These are phyloP conservation scores for Chromobotia macracanthus DNA, from an alignment of 2,797 vertebrate species.

Conservation along the genomic window DNA sequence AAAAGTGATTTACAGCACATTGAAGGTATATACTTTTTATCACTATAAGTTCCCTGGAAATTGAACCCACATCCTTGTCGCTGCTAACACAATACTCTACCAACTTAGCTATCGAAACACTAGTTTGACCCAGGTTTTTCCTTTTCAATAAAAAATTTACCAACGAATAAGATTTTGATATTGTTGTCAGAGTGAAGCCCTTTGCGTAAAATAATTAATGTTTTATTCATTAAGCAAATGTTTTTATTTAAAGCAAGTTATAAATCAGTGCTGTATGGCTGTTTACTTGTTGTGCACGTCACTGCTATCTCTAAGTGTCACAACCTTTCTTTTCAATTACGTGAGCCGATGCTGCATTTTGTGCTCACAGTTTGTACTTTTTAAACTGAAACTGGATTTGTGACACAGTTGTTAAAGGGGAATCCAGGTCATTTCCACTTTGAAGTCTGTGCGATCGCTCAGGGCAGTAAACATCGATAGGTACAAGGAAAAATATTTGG, in stretches of 20 bases:
- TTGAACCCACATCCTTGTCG: too few species aligned
- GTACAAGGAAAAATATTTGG: not conserved
- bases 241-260: not conserved
- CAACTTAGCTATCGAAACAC: too few species aligned
- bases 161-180: too few species aligned
- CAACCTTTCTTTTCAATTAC: not conserved
- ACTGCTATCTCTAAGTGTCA: not conserved
- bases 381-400: not conserved
- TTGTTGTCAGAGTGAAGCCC: too few species aligned
- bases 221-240: not conserved
- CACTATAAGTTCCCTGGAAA: too few species aligned
- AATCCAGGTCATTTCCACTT: not conserved
- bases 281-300: not conserved
- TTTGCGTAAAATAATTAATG: not conserved
- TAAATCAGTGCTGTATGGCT: too few species aligned
- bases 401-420: not conserved
- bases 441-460: not conserved
- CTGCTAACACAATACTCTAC: too few species aligned
- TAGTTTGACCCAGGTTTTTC: too few species aligned
- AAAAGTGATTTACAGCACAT: too few species aligned
- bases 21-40: too few species aligned
- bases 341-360: not conserved
- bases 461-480: not conserved
- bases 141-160: too few species aligned
- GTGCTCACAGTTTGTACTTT: not conserved